Conservation (phyloP, 1,140 invertebrate species). For the Stegodyphus dumicola region DNA sequence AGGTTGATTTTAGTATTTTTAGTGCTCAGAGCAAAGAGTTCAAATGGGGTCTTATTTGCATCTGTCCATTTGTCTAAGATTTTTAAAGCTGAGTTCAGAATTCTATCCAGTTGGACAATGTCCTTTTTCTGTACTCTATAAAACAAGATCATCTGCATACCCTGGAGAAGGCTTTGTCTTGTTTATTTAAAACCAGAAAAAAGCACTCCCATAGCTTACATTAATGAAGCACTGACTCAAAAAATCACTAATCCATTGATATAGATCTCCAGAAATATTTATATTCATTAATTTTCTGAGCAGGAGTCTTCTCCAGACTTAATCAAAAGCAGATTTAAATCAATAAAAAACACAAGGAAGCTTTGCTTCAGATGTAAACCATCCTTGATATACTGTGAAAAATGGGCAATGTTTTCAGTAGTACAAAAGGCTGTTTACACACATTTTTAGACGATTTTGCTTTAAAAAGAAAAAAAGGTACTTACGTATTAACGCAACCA, state of each 20-base stretch:
- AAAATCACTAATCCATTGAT: neutral
- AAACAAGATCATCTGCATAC: neutral
- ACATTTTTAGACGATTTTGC: too few relatives aligned
- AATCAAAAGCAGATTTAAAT: slow-evolving; percentile 2
- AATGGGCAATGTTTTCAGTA: neutral
- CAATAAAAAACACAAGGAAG: neutral
- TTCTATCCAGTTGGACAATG: neutral
- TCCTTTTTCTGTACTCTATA: neutral
- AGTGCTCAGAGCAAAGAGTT: slow-evolving; percentile 5
- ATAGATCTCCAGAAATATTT: neutral
- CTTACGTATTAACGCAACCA: too few relatives aligned
- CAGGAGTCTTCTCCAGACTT: neutral
- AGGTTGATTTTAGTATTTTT: neutral
- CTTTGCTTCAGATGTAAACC: neutral
- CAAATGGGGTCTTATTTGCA: neutral
- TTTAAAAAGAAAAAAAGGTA: too few relatives aligned
- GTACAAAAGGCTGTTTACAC: too few relatives aligned
- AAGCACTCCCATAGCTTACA: too few relatives aligned
- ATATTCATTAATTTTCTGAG: neutral
- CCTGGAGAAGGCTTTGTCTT: neutral
- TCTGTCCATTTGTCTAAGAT: too few relatives aligned
- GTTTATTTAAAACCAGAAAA: neutral
- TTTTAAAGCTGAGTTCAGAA: neutral
- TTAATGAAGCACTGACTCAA: too few relatives aligned
- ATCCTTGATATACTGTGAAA: slow-evolving; percentile 1